A percentile compares a stretch with the other conserved stretches of the same genome.
Evolutionary conservation across 2,113 vertebrate species (phyloP).

Genomic region (Trematomus loennbergii): DNA sequence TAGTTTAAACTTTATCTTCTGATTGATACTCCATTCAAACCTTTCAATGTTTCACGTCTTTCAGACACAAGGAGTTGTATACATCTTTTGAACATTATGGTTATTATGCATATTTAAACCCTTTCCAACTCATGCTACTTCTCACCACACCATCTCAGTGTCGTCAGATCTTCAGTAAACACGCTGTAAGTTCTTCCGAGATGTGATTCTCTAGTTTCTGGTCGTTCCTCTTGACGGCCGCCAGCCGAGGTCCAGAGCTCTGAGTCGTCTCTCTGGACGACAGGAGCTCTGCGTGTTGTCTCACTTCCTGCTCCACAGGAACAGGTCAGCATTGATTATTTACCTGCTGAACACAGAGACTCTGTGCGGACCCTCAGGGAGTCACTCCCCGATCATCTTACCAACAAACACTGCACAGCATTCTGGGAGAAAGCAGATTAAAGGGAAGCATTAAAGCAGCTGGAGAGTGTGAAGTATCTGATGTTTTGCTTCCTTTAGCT

Average conservation of each 20-base stretch:
- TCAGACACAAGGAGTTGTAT: no score
- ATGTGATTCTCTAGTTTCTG: no score
- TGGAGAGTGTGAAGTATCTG: conserved; percentile 26
- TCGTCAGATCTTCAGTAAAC: no score
- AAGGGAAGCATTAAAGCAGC: conserved; percentile 34
- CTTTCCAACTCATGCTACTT: no score
- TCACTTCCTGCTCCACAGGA: conserved; percentile 78
- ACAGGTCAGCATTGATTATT: conserved; percentile 75
- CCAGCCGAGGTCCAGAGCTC: conserved; percentile 47
- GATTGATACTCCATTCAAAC: no score
- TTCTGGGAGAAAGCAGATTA: conserved; percentile 34
- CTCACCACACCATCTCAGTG: no score
- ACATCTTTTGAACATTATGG: no score
- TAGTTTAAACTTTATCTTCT: no score
- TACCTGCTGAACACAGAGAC: conserved; percentile 69
- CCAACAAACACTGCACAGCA: conserved; percentile 25
- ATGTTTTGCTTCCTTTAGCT: conserved; percentile 64
- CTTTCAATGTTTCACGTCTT: no score
- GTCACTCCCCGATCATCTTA: conserved; percentile 54
- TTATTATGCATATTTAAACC: no score
- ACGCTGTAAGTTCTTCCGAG: no score
- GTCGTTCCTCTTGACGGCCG: not conserved
- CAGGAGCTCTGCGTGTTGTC: conserved; percentile 70
- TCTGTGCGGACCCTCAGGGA: conserved; percentile 55
- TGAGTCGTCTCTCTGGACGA: conserved; percentile 29